Evolutionary conservation across 2,113 vertebrate species (phyloP).

Genomic region (Alectura lathami): DNA sequence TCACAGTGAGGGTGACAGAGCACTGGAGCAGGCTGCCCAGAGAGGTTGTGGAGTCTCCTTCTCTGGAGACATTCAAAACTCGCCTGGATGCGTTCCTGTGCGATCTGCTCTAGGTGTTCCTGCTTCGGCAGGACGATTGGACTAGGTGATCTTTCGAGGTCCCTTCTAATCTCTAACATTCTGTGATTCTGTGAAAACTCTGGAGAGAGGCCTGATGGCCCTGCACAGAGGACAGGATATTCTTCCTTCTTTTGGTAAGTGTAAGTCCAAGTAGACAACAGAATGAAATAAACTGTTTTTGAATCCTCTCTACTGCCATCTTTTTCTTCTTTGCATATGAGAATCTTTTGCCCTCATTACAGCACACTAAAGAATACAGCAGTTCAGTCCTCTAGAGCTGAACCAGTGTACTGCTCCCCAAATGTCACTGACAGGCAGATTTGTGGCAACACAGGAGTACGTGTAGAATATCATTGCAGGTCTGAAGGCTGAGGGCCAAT

Average conservation of each 20-base stretch:
- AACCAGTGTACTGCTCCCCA: neutral
- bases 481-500: neutral
- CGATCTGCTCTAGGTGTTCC: no score
- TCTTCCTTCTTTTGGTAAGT: neutral
- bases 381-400: neutral
- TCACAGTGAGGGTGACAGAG: no score
- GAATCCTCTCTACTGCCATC: neutral
- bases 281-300: neutral
- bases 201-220: neutral
- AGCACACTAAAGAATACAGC: neutral
- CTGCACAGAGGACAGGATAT: neutral
- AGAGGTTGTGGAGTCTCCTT: no score
- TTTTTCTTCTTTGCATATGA: neutral
- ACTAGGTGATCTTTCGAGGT: no score
- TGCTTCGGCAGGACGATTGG: no score
- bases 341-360: neutral
- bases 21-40: no score
- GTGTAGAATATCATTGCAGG: rapidly evolving
- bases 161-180: no score
- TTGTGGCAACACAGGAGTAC: neutral
- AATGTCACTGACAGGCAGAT: neutral
- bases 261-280: neutral
- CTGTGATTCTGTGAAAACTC: no score
- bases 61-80: no score
- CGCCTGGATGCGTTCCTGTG: no score